Base-by-base conservation (phyloP, 2,888 invertebrate species). In the Drosophila subquinaria region DNA sequence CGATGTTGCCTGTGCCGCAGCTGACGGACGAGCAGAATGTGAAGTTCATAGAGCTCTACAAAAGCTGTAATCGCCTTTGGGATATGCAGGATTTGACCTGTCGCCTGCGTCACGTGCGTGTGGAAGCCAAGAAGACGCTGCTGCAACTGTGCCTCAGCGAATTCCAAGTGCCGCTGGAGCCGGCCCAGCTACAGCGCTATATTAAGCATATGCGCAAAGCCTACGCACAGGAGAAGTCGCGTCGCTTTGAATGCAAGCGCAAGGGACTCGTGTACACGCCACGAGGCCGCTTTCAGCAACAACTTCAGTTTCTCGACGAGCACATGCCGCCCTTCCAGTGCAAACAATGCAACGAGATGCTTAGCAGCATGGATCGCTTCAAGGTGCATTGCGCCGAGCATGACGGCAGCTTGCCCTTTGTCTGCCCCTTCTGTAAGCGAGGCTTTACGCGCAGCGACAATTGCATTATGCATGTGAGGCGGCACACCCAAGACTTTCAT, bases 31-130 rank as follows among this genome's bases (percentile, higher is more conserved):
- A 35, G 17, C 68, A 78, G 47, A 63, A 72, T 38, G n/a, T 56
- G 1, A 47, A 62, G 27, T 66, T 79, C n/a, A 79, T 80, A 8
- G 63, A 80, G 13, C 60, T 80, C 0, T 79, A 80, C 45, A 50
- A 36, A 4, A 60, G 68, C 9, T 73, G 76, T 17, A 23, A 42
- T 5, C 40, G 33, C 0, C 51, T 40, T 10, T 79, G 76, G 78
- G 66, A 80, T 15, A 80, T 73, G 76, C 69, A 67, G 48, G 67
- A 76, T 30, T 20, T 76, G 61, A 55, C 40, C 33, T 78, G 77
- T 11, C 80, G 73, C 0, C 53, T 69, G 45, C 43, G 68, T 1
- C 42, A 62, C 8, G 69, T 79, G 2, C 80, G 78, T 2, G 20
- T 61, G 20, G 67, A 23, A 35, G 74, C 76, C 50, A 56, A 60